phyloP scores from a whole-genome alignment of 2,113 vertebrate species.

The Eira barbara region DNA sequence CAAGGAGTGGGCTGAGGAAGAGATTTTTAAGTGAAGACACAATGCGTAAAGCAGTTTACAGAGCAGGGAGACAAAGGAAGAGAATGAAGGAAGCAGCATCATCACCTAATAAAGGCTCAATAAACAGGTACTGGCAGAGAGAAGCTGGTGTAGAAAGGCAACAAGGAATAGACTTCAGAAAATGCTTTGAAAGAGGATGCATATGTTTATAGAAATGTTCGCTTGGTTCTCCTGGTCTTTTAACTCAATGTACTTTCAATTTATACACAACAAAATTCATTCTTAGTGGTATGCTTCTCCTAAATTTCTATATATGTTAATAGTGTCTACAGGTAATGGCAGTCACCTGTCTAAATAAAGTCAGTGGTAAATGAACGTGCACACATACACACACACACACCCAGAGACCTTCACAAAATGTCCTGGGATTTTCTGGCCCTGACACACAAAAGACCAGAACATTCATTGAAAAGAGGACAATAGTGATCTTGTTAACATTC shows the following conservation, averaged over 20 bases:
- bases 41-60: too few species aligned
- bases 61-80: neutral
- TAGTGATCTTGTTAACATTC: constrained; percentile 71
- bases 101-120: neutral
- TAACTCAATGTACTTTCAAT: constrained; percentile 12
- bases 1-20: neutral
- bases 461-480: constrained; percentile 58
- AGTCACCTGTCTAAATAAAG: constrained; percentile 13
- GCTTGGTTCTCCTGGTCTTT: neutral
- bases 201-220: neutral
- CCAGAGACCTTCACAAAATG: constrained; percentile 1
- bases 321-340: neutral
- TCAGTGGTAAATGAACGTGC: neutral
- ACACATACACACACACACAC: neutral
- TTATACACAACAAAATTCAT: neutral
- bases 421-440: constrained; percentile 33
- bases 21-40: neutral
- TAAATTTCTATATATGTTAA: neutral
- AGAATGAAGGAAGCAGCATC: neutral
- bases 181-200: neutral
- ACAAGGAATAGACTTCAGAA: neutral
- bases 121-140: neutral
- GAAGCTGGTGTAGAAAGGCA: neutral
- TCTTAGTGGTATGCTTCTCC: neutral
- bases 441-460: constrained; percentile 39